These are phyloP conservation scores for Zosterops pallidus DNA, from an alignment of 2,113 vertebrate genomes.

Conservation along the genomic window DNA sequence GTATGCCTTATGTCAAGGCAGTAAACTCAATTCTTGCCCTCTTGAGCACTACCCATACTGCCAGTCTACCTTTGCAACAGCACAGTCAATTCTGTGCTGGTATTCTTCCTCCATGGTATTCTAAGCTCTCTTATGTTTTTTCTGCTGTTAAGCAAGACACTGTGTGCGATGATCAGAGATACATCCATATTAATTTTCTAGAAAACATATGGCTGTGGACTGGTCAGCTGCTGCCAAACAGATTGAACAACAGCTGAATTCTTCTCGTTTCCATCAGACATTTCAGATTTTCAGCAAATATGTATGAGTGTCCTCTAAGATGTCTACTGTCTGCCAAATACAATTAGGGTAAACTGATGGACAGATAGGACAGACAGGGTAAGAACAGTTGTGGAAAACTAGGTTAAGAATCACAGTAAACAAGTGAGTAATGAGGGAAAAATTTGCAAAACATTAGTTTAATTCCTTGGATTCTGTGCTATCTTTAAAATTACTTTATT, in stretches of 20 bases:
- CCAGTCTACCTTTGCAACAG: background rate
- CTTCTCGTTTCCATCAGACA: conserved; percentile 14
- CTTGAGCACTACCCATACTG: background rate
- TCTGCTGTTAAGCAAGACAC: background rate
- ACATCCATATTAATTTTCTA: background rate
- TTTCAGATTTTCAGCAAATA: conserved; percentile 51
- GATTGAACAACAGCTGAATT: conserved; percentile 57
- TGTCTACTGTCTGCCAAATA: conserved; percentile 57
- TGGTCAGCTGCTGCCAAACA: conserved; percentile 40
- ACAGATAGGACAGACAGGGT: conserved; percentile 30
- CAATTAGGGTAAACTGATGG: conserved; percentile 47
- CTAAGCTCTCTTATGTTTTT: background rate
- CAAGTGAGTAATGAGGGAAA: conserved; percentile 56
- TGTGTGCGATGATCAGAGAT: background rate
- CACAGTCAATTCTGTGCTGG: background rate
- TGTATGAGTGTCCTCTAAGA: conserved; percentile 16
- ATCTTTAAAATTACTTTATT: background rate
- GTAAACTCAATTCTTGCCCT: background rate
- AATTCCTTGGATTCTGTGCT: conserved; percentile 1
- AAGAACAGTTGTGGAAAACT: conserved; percentile 33
- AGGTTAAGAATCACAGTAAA: conserved; percentile 45
- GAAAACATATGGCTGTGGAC: conserved; percentile 1
- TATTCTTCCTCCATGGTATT: background rate
- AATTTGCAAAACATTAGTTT: conserved; percentile 17
- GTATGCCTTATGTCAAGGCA: background rate